These are phyloP conservation scores for Antigone vipio DNA, from an alignment of 2,113 vertebrate genomes.

Conservation along the genomic window DNA sequence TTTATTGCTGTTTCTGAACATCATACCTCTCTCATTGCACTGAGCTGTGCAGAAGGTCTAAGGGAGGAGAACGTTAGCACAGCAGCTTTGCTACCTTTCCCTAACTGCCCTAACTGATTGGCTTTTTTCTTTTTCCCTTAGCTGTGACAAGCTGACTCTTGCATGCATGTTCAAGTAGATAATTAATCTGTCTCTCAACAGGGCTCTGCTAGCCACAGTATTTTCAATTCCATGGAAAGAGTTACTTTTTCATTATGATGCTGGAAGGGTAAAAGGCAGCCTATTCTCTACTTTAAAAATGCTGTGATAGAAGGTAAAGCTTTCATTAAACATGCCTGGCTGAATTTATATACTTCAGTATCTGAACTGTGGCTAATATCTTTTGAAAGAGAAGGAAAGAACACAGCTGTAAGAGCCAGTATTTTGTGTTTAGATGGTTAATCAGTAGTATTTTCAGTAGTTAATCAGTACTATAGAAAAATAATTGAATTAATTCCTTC, in stretches of 20 bases:
- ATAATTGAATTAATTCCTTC: background rate
- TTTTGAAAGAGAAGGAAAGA: slow-evolving; percentile 17
- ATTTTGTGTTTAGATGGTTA: background rate
- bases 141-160: background rate
- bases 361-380: slow-evolving; percentile 17
- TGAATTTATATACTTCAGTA: slow-evolving; percentile 1
- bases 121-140: background rate
- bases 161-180: background rate
- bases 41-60: background rate
- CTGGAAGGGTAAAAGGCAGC: slow-evolving; percentile 11
- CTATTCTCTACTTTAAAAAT: background rate
- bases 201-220: background rate
- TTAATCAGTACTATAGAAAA: background rate
- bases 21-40: background rate
- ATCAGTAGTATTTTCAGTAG: background rate
- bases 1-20: background rate
- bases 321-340: slow-evolving; percentile 34
- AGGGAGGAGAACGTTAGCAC: background rate
- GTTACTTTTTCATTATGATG: background rate
- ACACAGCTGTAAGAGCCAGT: background rate
- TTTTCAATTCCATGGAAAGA: background rate
- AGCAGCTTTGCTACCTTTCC: background rate
- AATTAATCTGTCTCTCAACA: slow-evolving; percentile 20
- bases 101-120: background rate
- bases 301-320: background rate